phyloP scores from a whole-genome alignment of 2,888 invertebrate genomes.

The Andrena praecox region DNA sequence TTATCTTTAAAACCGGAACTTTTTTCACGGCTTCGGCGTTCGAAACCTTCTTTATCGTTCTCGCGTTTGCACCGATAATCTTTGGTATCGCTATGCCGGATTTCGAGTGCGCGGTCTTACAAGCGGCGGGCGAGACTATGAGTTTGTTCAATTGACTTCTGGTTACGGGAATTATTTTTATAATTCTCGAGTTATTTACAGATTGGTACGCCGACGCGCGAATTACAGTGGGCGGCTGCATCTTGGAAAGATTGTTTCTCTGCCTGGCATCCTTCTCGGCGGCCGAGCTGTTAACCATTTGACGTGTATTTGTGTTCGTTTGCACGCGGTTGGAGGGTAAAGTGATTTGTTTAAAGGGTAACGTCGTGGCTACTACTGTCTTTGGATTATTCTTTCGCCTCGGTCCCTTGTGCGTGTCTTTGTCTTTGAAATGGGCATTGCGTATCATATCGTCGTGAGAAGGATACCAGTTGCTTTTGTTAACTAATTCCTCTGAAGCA shows the following conservation, averaged over 20 bases:
- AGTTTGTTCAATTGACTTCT: constrained; percentile 5
- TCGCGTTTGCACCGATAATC: not conserved
- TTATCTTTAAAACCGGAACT: constrained; percentile 39
- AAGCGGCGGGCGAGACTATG: not conserved
- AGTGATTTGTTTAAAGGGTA: not conserved
- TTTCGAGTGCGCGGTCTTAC: not conserved
- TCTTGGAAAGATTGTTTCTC: not conserved
- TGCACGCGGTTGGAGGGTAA: not conserved
- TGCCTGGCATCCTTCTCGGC: not conserved
- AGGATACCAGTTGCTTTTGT: constrained; percentile 2
- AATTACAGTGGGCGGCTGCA: not conserved
- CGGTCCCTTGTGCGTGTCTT: not conserved
- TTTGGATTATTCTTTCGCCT: not conserved
- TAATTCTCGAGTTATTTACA: not conserved
- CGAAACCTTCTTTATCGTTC: constrained; percentile 1
- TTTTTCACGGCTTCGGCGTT: constrained; percentile 7
- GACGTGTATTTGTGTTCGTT: not conserved
- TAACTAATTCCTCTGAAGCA: not conserved
- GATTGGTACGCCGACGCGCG: not conserved
- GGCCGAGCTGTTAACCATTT: not conserved
- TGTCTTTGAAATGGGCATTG: not conserved
- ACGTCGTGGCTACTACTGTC: not conserved
- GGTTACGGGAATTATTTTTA: constrained; percentile 1
- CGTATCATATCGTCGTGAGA: not conserved
- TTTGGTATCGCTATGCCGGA: not conserved